Evolutionary conservation across 2,113 vertebrate species (phyloP), one percentile per base, ranked within the genome.

Genomic region (Amia ocellicauda): DNA sequence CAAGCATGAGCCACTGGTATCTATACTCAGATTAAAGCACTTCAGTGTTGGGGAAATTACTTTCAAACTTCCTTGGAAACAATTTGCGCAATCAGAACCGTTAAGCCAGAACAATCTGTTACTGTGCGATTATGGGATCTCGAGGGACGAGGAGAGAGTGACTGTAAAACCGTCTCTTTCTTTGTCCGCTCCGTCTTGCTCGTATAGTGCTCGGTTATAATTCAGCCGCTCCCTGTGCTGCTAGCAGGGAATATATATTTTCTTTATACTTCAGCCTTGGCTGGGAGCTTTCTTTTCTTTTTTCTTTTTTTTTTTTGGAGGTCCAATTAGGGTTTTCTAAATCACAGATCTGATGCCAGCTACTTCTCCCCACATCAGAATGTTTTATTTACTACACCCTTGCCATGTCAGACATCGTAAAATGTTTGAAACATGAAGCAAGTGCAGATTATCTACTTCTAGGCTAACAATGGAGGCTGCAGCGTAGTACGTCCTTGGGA

Each of bases 41-140:
- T 47, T 16, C 45, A 47, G 45, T 47, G 45, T 47, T 13, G 11
- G 51, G n/a, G 20, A 27, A 23, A 24, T 54, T 54, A 27, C 51
- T 54, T 54, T 54, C 51, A 54, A 54, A 54, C 51, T 54, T 54
- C 51, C 20, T 24, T 54, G 51, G 51, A 54, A 54, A 24, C 51
- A 54, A 54, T 54, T 54, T 54, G 24, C 11, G 22, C 22, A 54
- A 54, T 54, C 51, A 54, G 51, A 54, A 54, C 19, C 24, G 51
- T 54, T 23, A 54, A 54, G 16, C 51, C 22, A 27, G 51, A 54
- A 54, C 51, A 54, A 24, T 54, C 51, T 24, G 20, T 27, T 54
- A 27, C 20, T 27, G 51, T 27, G 51, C 22, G 51, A 54, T 23
- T 23, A 13, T 27, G 7, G 51, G 22, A 54, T 54, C 51, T 22